phyloP scores from a whole-genome alignment of 2,888 invertebrate genomes.

The Bhutanitis thaidina region DNA sequence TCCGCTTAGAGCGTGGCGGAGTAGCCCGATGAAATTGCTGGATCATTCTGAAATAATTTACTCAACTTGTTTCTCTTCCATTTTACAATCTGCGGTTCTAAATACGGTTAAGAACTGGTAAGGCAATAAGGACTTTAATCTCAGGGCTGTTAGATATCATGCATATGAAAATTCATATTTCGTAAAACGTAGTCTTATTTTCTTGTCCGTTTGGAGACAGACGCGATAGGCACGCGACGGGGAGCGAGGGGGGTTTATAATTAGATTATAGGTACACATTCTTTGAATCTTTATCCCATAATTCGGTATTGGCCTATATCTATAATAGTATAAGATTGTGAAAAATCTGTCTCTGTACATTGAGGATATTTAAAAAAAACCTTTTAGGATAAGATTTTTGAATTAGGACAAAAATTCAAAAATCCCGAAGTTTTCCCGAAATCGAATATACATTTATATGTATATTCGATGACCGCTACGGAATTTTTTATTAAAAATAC shows the following conservation, averaged over 20 bases:
- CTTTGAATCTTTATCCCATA: slow-evolving; percentile 39
- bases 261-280: slow-evolving; percentile 58
- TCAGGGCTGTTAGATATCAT: slow-evolving; percentile 4
- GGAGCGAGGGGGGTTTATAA: slow-evolving; percentile 50
- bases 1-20: slow-evolving; percentile 24
- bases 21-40: slow-evolving; percentile 26
- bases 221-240: slow-evolving; percentile 58
- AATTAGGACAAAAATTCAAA: no score
- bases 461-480: no score
- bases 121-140: slow-evolving; percentile 9
- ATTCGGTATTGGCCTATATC: background rate
- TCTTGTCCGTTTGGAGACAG: slow-evolving; percentile 31
- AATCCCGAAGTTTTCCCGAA: no score
- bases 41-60: slow-evolving; percentile 28
- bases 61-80: no score
- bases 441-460: no score
- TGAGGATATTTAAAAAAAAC: no score
- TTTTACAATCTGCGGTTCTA: no score
- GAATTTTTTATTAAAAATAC: no score
- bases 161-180: slow-evolving; percentile 25
- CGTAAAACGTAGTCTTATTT: slow-evolving; percentile 24
- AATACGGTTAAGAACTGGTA: background rate
- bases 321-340: no score
- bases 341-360: no score
- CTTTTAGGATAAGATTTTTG: no score